These are phyloP conservation scores for Pelecanus crispus DNA, from an alignment of 2,113 vertebrate species.

Conservation along the genomic window DNA sequence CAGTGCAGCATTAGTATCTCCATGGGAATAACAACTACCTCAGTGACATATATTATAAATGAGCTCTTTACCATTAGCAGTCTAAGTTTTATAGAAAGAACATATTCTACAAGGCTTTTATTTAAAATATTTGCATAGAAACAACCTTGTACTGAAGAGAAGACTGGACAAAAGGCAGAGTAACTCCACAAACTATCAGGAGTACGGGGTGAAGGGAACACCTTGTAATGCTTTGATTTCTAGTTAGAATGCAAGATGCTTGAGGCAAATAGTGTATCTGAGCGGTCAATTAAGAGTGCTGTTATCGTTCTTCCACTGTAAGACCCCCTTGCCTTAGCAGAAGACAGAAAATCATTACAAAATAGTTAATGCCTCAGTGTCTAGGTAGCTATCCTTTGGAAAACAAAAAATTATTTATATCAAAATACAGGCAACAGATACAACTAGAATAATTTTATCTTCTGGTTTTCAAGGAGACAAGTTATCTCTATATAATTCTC, in stretches of 20 bases:
- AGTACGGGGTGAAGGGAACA: not conserved
- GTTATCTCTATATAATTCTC: constrained; percentile 7
- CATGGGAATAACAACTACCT: not conserved
- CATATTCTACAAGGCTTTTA: not conserved
- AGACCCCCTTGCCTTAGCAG: not conserved
- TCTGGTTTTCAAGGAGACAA: constrained; percentile 80
- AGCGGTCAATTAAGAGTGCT: constrained; percentile 3
- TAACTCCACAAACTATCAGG: not conserved
- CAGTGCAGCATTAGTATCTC: not conserved
- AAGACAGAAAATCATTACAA: constrained; percentile 26
- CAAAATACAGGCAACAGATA: constrained; percentile 57
- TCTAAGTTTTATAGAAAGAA: not conserved
- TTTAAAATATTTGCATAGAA: not conserved
- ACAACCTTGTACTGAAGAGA: not conserved
- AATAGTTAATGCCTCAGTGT: not conserved
- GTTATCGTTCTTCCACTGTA: not conserved
- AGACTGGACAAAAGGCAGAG: not conserved
- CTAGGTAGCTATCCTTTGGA: not conserved
- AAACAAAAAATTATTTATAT: constrained; percentile 45
- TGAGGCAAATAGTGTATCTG: not conserved
- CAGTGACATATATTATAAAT: not conserved
- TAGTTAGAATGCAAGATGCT: constrained; percentile 9
- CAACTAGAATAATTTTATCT: constrained; percentile 69
- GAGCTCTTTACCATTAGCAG: not conserved
- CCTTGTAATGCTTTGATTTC: not conserved